These are phyloP conservation scores for Rattus norvegicus DNA, from an alignment of 2,113 vertebrate genomes.

Conservation along the genomic window GRCr8 NC_086020.1:36227501-36228000, in stretches of 20 bases:
- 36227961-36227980: conserved; percentile 73
- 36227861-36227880: conserved; percentile 62
- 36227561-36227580: conserved; percentile 34
- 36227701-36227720: conserved; percentile 65
- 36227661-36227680: conserved; percentile 72
- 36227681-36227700: conserved; percentile 66
- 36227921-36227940: conserved; percentile 77
- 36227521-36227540: conserved; percentile 57
- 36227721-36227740: conserved; percentile 59
- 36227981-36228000: conserved; percentile 77
- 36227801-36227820: conserved; percentile 16
- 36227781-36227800: neutral
- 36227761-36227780: conserved; percentile 62
- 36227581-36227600: conserved; percentile 13
- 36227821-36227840: conserved; percentile 42
- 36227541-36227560: conserved; percentile 52
- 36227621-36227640: conserved; percentile 60
- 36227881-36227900: conserved; percentile 57
- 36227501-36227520: conserved; percentile 30
- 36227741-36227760: conserved; percentile 60
- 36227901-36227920: conserved; percentile 62
- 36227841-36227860: conserved; percentile 40
- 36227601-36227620: conserved; percentile 3
- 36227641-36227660: conserved; percentile 64
- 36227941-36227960: conserved; percentile 79